These are phyloP conservation scores for Parnassius orleans DNA, from an alignment of 2,888 invertebrate species.

Conservation along the genomic window DNA sequence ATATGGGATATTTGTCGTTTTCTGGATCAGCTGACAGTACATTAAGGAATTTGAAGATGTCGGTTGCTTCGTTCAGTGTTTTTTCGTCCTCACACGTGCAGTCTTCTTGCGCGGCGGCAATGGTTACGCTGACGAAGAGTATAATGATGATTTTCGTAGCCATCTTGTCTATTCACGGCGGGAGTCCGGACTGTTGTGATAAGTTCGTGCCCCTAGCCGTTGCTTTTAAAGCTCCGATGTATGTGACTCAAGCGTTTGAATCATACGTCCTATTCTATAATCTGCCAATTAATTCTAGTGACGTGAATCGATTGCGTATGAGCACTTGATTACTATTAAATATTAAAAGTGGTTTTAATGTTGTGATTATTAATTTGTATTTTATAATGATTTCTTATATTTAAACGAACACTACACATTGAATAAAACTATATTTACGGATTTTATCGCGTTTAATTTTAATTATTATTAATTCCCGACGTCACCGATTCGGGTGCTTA, in stretches of 20 bases:
- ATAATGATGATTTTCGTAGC: slow-evolving; percentile 10
- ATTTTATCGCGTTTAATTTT: too few species aligned
- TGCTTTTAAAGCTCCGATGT: slow-evolving; percentile 5
- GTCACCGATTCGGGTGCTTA: too few species aligned
- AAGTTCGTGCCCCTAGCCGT: not conserved
- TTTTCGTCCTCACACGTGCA: slow-evolving; percentile 10
- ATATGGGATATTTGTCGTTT: slow-evolving; percentile 27
- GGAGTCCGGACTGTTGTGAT: slow-evolving; percentile 6
- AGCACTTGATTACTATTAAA: not conserved
- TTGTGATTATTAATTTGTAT: too few species aligned
- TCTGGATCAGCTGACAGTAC: not conserved
- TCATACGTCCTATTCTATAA: slow-evolving; percentile 6
- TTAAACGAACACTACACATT: too few species aligned
- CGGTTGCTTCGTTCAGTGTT: not conserved
- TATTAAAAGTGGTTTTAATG: too few species aligned
- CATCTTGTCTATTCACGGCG: slow-evolving; percentile 17
- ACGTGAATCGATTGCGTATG: slow-evolving; percentile 1
- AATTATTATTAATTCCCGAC: too few species aligned
- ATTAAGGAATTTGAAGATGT: slow-evolving; percentile 16
- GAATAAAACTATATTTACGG: too few species aligned
- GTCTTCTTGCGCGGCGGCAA: not conserved
- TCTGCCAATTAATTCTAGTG: slow-evolving; percentile 10
- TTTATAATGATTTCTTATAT: too few species aligned
- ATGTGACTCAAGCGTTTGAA: slow-evolving; percentile 17
- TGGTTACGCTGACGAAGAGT: not conserved